Percentiles rank a stretch among this genome's conserved stretches.
Evolutionary conservation across 2,797 vertebrate genomes (phyloP).

Genomic region (Tadarida brasiliensis): DNA sequence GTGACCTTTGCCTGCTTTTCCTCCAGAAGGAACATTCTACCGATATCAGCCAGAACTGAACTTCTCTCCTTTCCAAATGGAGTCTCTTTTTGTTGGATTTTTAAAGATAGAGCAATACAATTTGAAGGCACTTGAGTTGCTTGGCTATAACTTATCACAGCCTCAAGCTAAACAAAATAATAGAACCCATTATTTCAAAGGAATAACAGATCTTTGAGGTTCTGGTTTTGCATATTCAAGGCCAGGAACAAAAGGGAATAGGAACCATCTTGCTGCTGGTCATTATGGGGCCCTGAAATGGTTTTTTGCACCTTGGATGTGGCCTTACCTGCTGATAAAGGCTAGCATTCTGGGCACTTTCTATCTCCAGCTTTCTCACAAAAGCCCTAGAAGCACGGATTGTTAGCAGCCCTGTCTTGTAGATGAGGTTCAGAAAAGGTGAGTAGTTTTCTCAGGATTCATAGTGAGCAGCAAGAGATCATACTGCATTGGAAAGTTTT

Average conservation of each 20-base stretch:
- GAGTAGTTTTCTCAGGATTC: neutral
- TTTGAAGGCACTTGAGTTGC: neutral
- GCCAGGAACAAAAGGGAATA: neutral
- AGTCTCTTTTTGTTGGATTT: neutral
- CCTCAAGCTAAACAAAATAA: neutral
- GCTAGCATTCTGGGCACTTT: neutral
- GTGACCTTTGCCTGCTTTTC: neutral
- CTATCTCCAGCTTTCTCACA: neutral
- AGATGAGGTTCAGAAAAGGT: neutral
- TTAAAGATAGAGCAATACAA: neutral
- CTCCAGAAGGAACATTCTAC: neutral
- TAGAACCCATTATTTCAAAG: neutral
- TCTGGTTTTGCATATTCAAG: neutral
- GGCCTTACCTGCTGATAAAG: neutral
- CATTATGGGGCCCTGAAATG: neutral
- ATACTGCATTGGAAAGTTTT: neutral
- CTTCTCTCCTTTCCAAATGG: neutral
- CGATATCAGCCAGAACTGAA: neutral
- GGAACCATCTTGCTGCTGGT: neutral
- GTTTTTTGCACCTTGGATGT: neutral
- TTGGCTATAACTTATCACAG: neutral
- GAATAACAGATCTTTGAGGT: neutral
- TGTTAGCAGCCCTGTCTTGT: neutral
- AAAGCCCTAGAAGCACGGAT: neutral
- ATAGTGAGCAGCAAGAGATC: neutral